Conservation (phyloP, 2,797 vertebrate species). For the Austrolebias charrua region DNA sequence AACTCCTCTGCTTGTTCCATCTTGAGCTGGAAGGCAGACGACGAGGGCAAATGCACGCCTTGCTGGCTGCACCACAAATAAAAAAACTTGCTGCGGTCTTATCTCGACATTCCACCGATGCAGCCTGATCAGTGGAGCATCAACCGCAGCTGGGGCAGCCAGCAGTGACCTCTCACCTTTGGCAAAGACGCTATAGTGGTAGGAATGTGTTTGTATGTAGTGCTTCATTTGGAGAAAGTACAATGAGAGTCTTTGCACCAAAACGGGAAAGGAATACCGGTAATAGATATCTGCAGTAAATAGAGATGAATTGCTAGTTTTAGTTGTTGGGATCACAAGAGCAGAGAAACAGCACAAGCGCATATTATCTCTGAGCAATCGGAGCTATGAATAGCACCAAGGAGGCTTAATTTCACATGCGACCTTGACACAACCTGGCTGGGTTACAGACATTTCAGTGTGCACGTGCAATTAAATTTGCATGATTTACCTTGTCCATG, state of each 20-base stretch:
- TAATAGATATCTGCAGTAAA: constrained; percentile 10
- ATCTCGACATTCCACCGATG: constrained; percentile 70
- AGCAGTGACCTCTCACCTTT: constrained; percentile 64
- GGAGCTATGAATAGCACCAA: constrained; percentile 57
- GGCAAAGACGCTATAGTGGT: constrained; percentile 48
- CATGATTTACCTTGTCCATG: constrained; percentile 85
- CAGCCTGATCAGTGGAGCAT: constrained; percentile 63
- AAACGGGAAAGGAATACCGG: constrained; percentile 15
- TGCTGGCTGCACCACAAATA: constrained; percentile 18
- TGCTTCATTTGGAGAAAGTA: constrained; percentile 40
- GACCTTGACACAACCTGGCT: constrained; percentile 60
- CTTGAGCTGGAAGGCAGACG: constrained; percentile 37
- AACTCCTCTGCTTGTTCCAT: constrained; percentile 52
- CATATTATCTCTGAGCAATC: constrained; percentile 40
- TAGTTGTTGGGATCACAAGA: constrained; percentile 7
- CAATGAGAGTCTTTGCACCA: constrained; percentile 50
- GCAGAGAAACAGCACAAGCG: constrained; percentile 27
- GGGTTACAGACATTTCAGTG: constrained; percentile 29
- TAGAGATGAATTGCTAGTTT: constrained; percentile 15
- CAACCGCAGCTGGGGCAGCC: constrained; percentile 58
- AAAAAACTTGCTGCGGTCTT: constrained; percentile 46
- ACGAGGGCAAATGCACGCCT: constrained; percentile 30
- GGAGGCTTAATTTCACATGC: constrained; percentile 50
- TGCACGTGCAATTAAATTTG: constrained; percentile 41
- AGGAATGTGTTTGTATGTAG: constrained; percentile 66